phyloP scores from a whole-genome alignment of 2,797 vertebrate species.

The Limnodromus scolopaceus region DNA sequence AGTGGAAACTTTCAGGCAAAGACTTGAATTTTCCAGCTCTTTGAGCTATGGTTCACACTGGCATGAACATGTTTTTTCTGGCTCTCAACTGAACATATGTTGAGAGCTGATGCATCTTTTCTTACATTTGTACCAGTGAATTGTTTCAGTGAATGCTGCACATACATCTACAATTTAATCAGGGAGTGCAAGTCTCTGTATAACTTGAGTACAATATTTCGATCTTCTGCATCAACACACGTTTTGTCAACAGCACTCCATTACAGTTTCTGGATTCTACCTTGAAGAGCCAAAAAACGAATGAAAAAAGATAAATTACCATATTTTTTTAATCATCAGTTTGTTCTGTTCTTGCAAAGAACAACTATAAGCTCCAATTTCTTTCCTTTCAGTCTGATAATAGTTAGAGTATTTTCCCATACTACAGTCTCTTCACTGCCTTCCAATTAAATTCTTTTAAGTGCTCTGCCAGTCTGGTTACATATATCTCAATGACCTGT shows the following conservation, averaged over 20 bases:
- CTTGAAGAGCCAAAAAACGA: not conserved
- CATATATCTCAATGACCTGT: not conserved
- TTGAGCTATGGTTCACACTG: conserved; percentile 44
- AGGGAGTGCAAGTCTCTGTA: not conserved
- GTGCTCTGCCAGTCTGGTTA: not conserved
- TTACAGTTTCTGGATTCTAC: not conserved
- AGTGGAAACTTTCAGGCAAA: conserved; percentile 50
- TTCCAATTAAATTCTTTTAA: not conserved
- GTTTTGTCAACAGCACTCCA: not conserved
- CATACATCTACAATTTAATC: not conserved
- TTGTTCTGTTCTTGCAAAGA: not conserved
- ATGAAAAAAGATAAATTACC: not conserved
- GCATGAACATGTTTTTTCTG: conserved; percentile 48
- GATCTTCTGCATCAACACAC: not conserved
- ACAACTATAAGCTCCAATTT: not conserved
- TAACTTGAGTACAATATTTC: not conserved
- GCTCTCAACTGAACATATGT: not conserved
- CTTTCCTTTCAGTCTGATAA: conserved; percentile 5
- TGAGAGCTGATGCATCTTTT: conserved; percentile 23
- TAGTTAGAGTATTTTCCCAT: not conserved
- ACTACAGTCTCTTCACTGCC: not conserved
- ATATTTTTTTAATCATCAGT: not conserved
- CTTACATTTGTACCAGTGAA: conserved; percentile 12
- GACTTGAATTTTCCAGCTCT: conserved; percentile 48
- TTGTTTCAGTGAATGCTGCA: not conserved